Conservation (phyloP, 2,797 vertebrate species). For the Lepus townsendii region DNA sequence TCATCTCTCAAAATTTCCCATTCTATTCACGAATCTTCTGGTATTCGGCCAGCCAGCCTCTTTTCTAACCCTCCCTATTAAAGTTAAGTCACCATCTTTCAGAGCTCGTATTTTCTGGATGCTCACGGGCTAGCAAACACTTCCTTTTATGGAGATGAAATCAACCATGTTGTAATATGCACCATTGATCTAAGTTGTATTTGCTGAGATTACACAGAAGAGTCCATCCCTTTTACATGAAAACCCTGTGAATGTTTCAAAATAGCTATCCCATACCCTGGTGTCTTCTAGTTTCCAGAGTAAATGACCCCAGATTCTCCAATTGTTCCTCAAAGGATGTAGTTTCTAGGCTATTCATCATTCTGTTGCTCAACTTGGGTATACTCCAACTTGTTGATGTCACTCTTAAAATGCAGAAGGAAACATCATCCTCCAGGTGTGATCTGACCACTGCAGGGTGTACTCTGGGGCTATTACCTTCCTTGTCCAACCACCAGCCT, state of each 20-base stretch:
- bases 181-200: slow-evolving; percentile 49
- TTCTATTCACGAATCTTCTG: not conserved
- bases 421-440: slow-evolving; percentile 55
- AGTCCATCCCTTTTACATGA: slow-evolving; percentile 41
- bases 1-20: not conserved
- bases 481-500: slow-evolving; percentile 41
- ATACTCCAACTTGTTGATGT: slow-evolving; percentile 53
- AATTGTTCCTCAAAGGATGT: slow-evolving; percentile 57
- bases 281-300: slow-evolving; percentile 45
- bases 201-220: slow-evolving; percentile 55
- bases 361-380: slow-evolving; percentile 51
- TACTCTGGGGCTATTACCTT: slow-evolving; percentile 57
- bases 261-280: slow-evolving; percentile 22
- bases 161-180: slow-evolving; percentile 36
- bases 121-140: not conserved
- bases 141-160: slow-evolving; percentile 33
- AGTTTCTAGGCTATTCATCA: slow-evolving; percentile 64
- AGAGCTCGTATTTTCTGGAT: slow-evolving; percentile 61
- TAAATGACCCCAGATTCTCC: slow-evolving; percentile 23
- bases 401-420: slow-evolving; percentile 42
- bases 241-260: slow-evolving; percentile 25
- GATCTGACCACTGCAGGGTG: slow-evolving; percentile 8
- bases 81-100: slow-evolving; percentile 25
- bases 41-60: not conserved
- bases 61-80: not conserved